phyloP scores from a whole-genome alignment of 2,888 invertebrate species.

The Tethea ocularis region DNA sequence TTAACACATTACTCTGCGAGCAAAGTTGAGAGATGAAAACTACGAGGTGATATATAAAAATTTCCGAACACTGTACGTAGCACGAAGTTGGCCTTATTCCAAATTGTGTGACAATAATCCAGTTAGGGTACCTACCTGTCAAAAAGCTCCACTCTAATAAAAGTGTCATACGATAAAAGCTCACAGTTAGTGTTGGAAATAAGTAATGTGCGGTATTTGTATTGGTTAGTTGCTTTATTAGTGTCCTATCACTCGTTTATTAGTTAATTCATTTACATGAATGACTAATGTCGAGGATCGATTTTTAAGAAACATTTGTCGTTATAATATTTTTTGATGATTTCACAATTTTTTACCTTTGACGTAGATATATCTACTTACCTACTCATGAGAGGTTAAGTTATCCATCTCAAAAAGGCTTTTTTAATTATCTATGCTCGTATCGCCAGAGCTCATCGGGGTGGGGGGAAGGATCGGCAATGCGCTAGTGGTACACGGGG shows the following conservation, averaged over 20 bases:
- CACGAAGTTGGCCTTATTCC: conserved; percentile 48
- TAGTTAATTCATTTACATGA: no score
- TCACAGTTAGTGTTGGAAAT: conserved; percentile 2
- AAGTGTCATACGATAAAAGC: conserved; percentile 35
- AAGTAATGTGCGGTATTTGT: neutral
- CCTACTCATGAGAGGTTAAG: no score
- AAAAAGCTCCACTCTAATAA: conserved; percentile 48
- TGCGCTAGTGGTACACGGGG: no score
- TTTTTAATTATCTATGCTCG: no score
- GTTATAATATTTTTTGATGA: no score
- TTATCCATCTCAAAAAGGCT: no score
- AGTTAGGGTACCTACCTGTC: conserved; percentile 52
- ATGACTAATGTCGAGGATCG: no score
- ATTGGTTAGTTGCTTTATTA: neutral
- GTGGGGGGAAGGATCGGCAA: no score
- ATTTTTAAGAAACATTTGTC: no score
- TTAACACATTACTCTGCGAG: neutral
- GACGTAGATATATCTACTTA: no score
- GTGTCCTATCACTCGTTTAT: neutral
- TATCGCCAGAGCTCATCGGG: no score
- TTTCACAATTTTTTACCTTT: no score
- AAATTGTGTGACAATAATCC: conserved; percentile 63
- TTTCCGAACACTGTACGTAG: conserved; percentile 20
- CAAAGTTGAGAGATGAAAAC: neutral
- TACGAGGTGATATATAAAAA: conserved; percentile 25